Conservation (phyloP, 2,888 invertebrate genomes). For the Eupithecia tripunctaria region DNA sequence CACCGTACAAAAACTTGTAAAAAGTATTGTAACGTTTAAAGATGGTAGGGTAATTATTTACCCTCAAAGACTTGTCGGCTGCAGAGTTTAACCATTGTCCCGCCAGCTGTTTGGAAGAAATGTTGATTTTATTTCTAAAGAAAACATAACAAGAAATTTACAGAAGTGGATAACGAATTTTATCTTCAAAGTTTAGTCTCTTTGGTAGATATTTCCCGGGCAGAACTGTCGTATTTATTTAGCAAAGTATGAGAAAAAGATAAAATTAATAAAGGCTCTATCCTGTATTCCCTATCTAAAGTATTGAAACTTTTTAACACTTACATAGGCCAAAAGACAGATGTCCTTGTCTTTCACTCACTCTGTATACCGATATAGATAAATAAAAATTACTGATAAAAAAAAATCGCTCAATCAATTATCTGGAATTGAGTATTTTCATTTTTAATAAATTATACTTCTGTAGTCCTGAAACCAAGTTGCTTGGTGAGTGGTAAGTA, state of each 20-base stretch:
- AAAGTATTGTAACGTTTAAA: slow-evolving; percentile 15
- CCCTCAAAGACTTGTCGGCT: slow-evolving; percentile 18
- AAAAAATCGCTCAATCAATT: too few species aligned
- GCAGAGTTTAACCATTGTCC: slow-evolving; percentile 15
- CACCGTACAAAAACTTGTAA: slow-evolving; percentile 6
- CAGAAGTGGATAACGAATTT: not conserved
- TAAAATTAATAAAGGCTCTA: not conserved
- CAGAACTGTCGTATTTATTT: not conserved
- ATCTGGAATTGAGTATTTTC: too few species aligned
- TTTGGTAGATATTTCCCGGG: not conserved
- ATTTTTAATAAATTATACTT: too few species aligned
- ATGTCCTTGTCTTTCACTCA: too few species aligned
- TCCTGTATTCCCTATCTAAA: too few species aligned
- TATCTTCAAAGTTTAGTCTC: not conserved
- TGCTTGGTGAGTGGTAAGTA: not conserved
- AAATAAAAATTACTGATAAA: too few species aligned
- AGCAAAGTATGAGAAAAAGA: not conserved
- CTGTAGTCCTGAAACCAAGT: not conserved
- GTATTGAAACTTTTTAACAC: too few species aligned
- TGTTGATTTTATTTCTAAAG: slow-evolving; percentile 7
- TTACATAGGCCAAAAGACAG: too few species aligned
- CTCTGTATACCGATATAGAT: too few species aligned
- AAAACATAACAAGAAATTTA: not conserved
- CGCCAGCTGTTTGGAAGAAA: slow-evolving; percentile 6
- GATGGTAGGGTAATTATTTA: slow-evolving; percentile 21